Conservation (phyloP, 2,888 invertebrate genomes). For the Chouioia cunea region DNA sequence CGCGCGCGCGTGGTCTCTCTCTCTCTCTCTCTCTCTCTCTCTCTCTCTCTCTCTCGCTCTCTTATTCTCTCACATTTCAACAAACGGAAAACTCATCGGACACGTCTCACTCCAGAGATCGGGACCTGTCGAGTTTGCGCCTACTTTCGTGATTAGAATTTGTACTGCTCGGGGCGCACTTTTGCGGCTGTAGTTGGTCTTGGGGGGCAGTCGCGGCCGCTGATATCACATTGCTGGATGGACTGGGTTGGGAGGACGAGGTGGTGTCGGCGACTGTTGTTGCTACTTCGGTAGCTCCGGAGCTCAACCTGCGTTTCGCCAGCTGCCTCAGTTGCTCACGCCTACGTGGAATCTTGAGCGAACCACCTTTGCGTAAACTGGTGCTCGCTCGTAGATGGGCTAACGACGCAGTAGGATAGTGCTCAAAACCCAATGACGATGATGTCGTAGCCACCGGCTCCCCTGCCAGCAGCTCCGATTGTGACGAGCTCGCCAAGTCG, state of each 20-base stretch:
- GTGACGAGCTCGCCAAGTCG: slow-evolving; percentile 38
- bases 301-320: slow-evolving; percentile 29
- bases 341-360: slow-evolving; percentile 51
- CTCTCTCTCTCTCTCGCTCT: slow-evolving; percentile 7
- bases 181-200: slow-evolving; percentile 47
- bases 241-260: slow-evolving; percentile 59
- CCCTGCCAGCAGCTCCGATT: slow-evolving; percentile 22
- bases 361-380: slow-evolving; percentile 52
- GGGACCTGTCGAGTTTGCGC: slow-evolving; percentile 66
- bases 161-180: slow-evolving; percentile 55
- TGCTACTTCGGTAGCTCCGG: not conserved
- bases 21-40: slow-evolving; percentile 2
- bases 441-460: slow-evolving; percentile 42
- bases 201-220: slow-evolving; percentile 46
- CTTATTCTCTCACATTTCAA: slow-evolving; percentile 1
- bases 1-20: too few relatives aligned
- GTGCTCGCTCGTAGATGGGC: slow-evolving; percentile 25
- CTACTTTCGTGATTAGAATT: slow-evolving; percentile 66
- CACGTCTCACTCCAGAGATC: slow-evolving; percentile 62
- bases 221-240: slow-evolving; percentile 69
- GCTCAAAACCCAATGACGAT: slow-evolving; percentile 30
- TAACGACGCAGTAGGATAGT: slow-evolving; percentile 14
- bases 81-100: not conserved
- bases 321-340: slow-evolving; percentile 14
- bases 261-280: not conserved